These are phyloP conservation scores for Heliconius sara DNA, from an alignment of 2,888 invertebrate genomes.

Conservation along the genomic window DNA sequence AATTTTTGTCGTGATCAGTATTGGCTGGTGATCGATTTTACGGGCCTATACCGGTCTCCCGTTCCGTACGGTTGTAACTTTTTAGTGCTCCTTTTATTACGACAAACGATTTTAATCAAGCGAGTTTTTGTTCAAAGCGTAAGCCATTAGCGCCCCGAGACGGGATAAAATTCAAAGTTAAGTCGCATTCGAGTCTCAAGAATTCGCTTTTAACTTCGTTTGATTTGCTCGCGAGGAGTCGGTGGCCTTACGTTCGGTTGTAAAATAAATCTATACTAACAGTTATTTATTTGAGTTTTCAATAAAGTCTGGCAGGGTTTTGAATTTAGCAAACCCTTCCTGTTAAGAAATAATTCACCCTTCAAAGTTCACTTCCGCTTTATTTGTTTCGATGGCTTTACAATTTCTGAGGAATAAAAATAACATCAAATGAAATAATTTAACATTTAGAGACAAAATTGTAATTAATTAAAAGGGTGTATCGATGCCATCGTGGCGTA, in stretches of 20 bases:
- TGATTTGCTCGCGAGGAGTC: constrained; percentile 63
- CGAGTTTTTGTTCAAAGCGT: constrained; percentile 78
- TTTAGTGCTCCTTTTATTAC: constrained; percentile 83
- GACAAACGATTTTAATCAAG: constrained; percentile 84
- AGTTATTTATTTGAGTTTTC: constrained; percentile 55
- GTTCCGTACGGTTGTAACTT: constrained; percentile 80
- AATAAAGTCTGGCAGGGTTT: constrained; percentile 41
- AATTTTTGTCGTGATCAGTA: constrained; percentile 80
- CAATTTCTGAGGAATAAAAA: constrained; percentile 3
- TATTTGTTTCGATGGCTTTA: constrained; percentile 12
- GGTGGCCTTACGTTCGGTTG: constrained; percentile 58
- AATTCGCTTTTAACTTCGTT: constrained; percentile 77
- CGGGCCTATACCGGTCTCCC: constrained; percentile 77
- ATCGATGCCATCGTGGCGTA: not conserved
- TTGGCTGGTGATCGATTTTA: constrained; percentile 79
- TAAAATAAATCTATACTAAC: constrained; percentile 59
- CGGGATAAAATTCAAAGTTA: constrained; percentile 76
- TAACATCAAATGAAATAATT: constrained; percentile 14
- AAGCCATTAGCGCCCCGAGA: constrained; percentile 77
- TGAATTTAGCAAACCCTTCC: constrained; percentile 23
- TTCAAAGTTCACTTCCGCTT: constrained; percentile 24
- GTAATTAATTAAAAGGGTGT: not conserved
- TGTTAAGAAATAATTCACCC: constrained; percentile 24
- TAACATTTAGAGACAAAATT: not conserved
- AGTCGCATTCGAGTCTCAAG: constrained; percentile 73